phyloP scores from a whole-genome alignment of 2,888 invertebrate species.

The Oithona nana region DNA sequence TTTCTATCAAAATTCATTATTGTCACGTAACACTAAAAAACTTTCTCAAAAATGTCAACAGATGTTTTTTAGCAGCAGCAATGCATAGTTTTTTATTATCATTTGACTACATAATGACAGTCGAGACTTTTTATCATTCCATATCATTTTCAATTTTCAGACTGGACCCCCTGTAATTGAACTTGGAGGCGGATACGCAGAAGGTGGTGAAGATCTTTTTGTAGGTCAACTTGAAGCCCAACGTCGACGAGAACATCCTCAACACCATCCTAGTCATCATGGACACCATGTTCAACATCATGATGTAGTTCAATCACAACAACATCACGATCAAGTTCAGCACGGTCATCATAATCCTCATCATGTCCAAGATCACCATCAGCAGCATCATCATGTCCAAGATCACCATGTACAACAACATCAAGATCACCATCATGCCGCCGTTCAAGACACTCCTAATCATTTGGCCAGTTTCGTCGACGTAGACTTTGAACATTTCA shows the following conservation, averaged over 20 bases:
- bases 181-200: background rate
- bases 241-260: background rate
- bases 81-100: too few relatives aligned
- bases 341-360: background rate
- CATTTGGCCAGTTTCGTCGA: slow-evolving; percentile 10
- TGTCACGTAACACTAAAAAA: too few relatives aligned
- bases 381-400: background rate
- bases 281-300: background rate
- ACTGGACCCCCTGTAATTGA: slow-evolving; percentile 11
- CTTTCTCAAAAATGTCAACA: too few relatives aligned
- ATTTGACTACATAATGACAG: too few relatives aligned
- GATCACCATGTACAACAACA: background rate
- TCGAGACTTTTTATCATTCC: too few relatives aligned
- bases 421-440: background rate
- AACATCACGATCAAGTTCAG: background rate
- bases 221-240: background rate
- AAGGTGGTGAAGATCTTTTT: background rate
- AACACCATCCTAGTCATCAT: background rate
- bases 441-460: background rate
- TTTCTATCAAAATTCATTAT: too few relatives aligned
- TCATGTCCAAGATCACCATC: background rate
- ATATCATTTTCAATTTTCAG: too few relatives aligned
- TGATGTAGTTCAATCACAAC: background rate
- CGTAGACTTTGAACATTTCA: slow-evolving; percentile 8
- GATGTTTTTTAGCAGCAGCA: too few relatives aligned